A percentile compares a stretch with the other conserved stretches of the same genome.
Evolutionary conservation across 2,797 vertebrate species (phyloP).

Genomic region (Ctenopoma multispine): DNA sequence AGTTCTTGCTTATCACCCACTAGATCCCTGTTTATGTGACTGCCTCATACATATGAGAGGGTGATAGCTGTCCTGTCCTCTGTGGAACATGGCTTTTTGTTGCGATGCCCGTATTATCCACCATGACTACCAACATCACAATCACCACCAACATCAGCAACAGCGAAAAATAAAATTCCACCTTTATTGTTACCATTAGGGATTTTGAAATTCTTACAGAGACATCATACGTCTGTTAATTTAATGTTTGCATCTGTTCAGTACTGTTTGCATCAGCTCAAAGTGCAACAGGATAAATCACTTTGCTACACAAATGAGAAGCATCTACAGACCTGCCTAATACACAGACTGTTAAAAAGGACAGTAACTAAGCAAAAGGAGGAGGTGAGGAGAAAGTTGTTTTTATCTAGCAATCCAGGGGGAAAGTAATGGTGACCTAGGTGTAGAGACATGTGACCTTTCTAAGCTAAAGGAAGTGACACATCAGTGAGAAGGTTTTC

Average conservation of each 20-base stretch:
- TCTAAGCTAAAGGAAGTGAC: conserved; percentile 60
- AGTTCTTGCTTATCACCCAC: conserved; percentile 66
- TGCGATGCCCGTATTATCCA: background rate
- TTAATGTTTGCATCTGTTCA: background rate
- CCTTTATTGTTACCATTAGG: background rate
- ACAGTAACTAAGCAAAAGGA: background rate
- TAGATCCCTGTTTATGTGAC: conserved; percentile 27
- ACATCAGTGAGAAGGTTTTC: conserved; percentile 53
- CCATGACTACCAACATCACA: background rate
- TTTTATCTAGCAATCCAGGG: conserved; percentile 13
- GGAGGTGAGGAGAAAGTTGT: conserved; percentile 6
- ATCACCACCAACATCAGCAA: background rate
- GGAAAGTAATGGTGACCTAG: conserved; percentile 35
- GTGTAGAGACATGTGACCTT: conserved; percentile 51
- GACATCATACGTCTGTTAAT: background rate
- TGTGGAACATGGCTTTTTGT: conserved; percentile 6
- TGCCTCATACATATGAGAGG: conserved; percentile 23
- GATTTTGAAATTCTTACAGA: background rate
- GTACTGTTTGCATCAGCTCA: conserved; percentile 5
- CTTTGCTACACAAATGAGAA: background rate
- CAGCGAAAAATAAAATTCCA: background rate
- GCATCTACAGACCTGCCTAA: background rate
- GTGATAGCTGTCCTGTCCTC: conserved; percentile 15
- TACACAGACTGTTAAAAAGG: no score
- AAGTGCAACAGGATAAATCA: background rate